A percentile compares a stretch with the other conserved stretches of the same genome.
These are phyloP conservation scores for Pseudoatta argentina DNA, from an alignment of 1,140 invertebrate species.

Conservation along the genomic window DNA sequence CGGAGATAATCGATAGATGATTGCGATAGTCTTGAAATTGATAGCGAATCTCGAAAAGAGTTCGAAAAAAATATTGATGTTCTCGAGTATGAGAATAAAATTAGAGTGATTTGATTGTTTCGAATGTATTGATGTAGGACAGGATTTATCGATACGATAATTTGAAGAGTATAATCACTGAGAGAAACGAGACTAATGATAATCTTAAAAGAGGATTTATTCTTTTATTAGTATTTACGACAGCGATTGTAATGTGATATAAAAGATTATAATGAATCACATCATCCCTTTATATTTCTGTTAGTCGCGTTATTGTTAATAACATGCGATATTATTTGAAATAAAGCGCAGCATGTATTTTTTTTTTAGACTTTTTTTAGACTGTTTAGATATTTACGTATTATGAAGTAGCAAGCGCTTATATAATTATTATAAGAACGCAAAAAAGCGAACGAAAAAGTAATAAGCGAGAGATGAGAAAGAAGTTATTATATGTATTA, in stretches of 20 bases:
- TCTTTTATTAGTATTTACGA: background rate
- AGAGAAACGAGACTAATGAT: background rate
- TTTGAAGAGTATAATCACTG: background rate
- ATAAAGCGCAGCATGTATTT: background rate
- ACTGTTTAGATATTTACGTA: background rate
- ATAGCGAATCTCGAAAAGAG: background rate
- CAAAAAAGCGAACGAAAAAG: background rate
- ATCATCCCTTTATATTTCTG: background rate
- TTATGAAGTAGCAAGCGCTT: background rate
- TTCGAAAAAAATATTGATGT: background rate
- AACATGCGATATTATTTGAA: slow-evolving; percentile 9
- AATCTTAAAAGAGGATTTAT: background rate
- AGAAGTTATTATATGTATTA: too few relatives aligned
- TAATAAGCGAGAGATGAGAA: too few relatives aligned
- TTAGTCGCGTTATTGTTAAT: background rate
- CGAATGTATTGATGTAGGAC: background rate
- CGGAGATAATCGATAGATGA: background rate
- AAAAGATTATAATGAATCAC: background rate
- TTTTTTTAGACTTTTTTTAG: background rate
- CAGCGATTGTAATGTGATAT: background rate
- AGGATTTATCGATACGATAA: background rate
- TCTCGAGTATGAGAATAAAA: background rate
- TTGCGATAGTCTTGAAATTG: background rate
- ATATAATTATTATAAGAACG: too few relatives aligned
- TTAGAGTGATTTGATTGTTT: background rate